These are phyloP conservation scores for Clivina fossor DNA, from an alignment of 2,888 invertebrate genomes.

Conservation along the genomic window DNA sequence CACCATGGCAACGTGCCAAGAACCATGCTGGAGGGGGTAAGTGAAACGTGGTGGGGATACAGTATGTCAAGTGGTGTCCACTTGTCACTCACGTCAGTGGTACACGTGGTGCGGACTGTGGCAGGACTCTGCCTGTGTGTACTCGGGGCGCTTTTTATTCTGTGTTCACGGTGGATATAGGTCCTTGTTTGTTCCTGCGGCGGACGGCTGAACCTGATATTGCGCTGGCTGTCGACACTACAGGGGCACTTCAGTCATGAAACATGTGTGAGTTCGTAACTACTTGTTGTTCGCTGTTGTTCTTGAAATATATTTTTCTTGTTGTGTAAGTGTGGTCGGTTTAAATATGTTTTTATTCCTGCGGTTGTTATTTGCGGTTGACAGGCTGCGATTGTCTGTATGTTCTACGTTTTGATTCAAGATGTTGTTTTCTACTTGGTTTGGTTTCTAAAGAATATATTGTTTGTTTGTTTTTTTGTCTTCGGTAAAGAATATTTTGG, in stretches of 20 bases:
- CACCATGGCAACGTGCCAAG: constrained; percentile 28
- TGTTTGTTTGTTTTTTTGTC: no score
- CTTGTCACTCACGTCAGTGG: constrained; percentile 32
- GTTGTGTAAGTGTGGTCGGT: no score
- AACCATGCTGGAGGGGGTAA: neutral
- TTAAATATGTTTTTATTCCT: no score
- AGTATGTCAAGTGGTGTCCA: constrained; percentile 34
- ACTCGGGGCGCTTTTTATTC: constrained; percentile 4
- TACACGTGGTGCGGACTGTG: constrained; percentile 22
- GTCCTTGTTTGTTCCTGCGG: neutral
- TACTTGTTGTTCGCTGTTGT: constrained; percentile 4
- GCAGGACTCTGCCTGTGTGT: neutral
- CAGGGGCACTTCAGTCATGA: constrained; percentile 10
- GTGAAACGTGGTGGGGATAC: constrained; percentile 24
- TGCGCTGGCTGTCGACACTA: constrained; percentile 2
- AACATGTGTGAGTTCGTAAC: constrained; percentile 26
- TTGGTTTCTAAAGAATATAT: no score
- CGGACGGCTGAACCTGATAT: no score
- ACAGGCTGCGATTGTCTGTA: no score
- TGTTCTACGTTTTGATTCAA: no score
- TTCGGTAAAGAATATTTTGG: no score
- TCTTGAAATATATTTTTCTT: no score
- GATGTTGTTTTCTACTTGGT: no score
- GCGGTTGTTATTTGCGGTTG: no score
- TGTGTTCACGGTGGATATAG: neutral